phyloP scores from a whole-genome alignment of 23 tunicate species.

The Diplosoma virens region DNA sequence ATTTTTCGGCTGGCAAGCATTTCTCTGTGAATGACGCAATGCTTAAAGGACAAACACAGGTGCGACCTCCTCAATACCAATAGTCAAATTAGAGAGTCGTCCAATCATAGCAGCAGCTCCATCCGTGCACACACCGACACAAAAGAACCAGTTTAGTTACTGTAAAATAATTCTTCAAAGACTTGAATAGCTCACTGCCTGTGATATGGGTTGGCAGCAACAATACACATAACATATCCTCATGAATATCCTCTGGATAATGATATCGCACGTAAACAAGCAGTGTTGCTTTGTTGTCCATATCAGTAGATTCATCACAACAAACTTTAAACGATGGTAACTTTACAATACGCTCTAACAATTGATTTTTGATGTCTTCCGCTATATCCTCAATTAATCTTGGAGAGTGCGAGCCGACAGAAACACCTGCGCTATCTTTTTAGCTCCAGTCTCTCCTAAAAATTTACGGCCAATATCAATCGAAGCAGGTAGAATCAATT shows the following conservation, averaged over 20 bases:
- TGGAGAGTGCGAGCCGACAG: conserved; percentile 48
- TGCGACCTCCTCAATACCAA: no score
- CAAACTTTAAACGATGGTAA: conserved; percentile 30
- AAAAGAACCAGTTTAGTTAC: no score
- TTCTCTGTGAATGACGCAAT: background rate
- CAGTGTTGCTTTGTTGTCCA: conserved; percentile 29
- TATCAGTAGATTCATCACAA: conserved; percentile 51
- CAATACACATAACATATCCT: conserved; percentile 43
- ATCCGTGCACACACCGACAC: no score
- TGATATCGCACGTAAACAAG: conserved; percentile 61
- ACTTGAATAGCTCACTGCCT: no score
- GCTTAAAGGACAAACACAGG: no score
- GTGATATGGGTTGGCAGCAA: conserved; percentile 48
- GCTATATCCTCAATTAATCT: conserved; percentile 53
- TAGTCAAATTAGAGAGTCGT: no score
- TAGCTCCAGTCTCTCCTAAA: conserved; percentile 45
- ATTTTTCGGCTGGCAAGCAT: background rate
- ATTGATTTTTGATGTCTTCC: conserved; percentile 15
- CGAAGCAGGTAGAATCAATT: conserved; percentile 39
- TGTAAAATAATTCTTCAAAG: no score
- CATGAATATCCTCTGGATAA: conserved; percentile 38
- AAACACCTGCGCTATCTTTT: conserved; percentile 43
- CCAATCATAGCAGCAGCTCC: no score
- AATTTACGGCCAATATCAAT: conserved; percentile 10
- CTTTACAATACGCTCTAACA: conserved; percentile 16